Evolutionary conservation across 2,888 invertebrate genomes (phyloP), one percentile per base, ranked within the genome.

Genomic region (Caenorhabditis macrosperma): DNA sequence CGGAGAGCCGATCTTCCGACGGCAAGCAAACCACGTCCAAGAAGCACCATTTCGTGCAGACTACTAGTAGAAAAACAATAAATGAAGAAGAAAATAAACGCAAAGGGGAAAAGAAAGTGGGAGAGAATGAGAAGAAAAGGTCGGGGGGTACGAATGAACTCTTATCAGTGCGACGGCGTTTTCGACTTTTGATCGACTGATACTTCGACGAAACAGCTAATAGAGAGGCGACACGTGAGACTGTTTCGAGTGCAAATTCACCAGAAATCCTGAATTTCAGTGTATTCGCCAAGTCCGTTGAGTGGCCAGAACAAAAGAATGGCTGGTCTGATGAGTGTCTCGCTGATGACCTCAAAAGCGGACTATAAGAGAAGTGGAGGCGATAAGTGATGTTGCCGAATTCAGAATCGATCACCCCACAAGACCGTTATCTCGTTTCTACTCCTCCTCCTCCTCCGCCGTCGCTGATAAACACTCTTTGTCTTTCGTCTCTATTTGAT

Each of bases 371-470:
- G 38, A 1, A 10, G 24, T 55, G n/a, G 10, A 50, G 20, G 35
- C 24, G 61, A 54, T 52, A 61, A 72, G 17, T 54, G 69, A 68
- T 46, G 50, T 48, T 54, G 67, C 57, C 67, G 60, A 69, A 71
- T 72, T 72, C 72, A 35, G 63, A 72, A 72, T 72, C 72, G 72
- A 72, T 72, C 63, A 72, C 72, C 63, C 63, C 72, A 72, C 63
- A 71, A 54, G 28, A 71, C 28, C 48, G 72, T 72, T 72, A 72
- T 72, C 72, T 72, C 41, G n/a, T 24, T 38, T n/a, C n/a, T n/a
- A n/a, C 63, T 72, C 44, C 63, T 72, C 28, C 63, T 57, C 38
- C 69, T 66, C 41, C 64, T 20, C 38, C 20, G 41, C 44, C 61
- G 54, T 22, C 55, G 35, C 72, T 64, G 72, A 72, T 72, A 72